Percentiles rank a stretch among this genome's conserved stretches.
Evolutionary conservation across 2,797 vertebrate species (phyloP).

Genomic region (Otolemur crassicaudatus): DNA sequence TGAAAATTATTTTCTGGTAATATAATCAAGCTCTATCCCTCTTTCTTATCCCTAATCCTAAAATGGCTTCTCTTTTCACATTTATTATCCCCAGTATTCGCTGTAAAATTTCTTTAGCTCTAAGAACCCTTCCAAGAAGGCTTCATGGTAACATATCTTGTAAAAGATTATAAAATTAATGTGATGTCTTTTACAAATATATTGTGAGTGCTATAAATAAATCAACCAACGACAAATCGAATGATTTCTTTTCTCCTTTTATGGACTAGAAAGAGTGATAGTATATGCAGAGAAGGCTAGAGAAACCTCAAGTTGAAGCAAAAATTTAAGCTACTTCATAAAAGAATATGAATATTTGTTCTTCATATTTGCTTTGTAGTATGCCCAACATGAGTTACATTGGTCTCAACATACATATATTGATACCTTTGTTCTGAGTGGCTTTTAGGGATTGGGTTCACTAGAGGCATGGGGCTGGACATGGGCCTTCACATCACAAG

Average conservation of each 20-base stretch:
- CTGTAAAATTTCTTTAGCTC: neutral
- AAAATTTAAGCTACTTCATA: neutral
- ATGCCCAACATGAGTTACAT: neutral
- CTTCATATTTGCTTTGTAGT: neutral
- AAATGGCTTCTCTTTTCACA: neutral
- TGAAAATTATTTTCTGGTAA: conserved; percentile 55
- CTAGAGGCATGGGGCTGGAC: no score
- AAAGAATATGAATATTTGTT: neutral
- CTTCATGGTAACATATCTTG: neutral
- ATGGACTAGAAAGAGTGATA: neutral
- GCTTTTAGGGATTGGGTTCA: neutral
- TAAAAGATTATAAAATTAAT: neutral
- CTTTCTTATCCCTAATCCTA: neutral
- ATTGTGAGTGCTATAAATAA: neutral
- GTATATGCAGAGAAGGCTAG: neutral
- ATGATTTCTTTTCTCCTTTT: neutral
- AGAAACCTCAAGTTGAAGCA: neutral
- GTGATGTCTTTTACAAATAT: neutral
- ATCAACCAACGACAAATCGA: neutral
- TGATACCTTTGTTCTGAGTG: neutral
- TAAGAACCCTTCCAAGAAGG: neutral
- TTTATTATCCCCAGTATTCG: neutral
- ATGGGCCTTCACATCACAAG: neutral
- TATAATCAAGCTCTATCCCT: neutral
- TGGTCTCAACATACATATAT: neutral